Conservation (phyloP, 2,888 invertebrate species). For the Scelioninae gen. 2 region DNA sequence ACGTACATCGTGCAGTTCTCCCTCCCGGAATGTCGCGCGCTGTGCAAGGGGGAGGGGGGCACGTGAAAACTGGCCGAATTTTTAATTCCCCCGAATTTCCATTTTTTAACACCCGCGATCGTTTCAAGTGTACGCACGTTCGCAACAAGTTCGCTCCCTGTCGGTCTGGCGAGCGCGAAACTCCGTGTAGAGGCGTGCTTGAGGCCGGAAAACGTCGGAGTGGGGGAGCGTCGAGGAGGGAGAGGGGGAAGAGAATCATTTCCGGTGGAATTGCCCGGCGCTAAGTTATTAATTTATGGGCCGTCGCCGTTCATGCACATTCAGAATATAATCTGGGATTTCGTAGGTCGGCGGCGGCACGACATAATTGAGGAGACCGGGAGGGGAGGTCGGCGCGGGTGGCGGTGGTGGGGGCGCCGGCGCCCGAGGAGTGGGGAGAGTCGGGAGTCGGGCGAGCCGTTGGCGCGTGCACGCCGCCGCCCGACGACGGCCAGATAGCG, state of each 20-base stretch:
- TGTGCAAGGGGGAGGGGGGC: no score
- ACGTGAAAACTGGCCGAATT: no score
- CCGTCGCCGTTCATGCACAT: constrained; percentile 59
- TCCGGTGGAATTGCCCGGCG: constrained; percentile 55
- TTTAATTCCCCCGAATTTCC: not conserved
- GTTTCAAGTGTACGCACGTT: not conserved
- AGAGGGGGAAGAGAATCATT: constrained; percentile 37
- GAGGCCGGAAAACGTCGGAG: no score
- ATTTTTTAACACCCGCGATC: no score
- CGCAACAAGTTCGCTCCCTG: constrained; percentile 36
- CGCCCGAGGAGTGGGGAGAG: not conserved
- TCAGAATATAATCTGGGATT: constrained; percentile 61
- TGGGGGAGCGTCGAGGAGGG: no score
- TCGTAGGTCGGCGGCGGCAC: constrained; percentile 54
- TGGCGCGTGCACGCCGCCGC: constrained; percentile 48
- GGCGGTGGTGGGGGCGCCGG: not conserved
- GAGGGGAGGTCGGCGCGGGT: not conserved
- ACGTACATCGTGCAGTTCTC: no score
- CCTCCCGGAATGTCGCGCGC: no score
- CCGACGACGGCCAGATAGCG: constrained; percentile 58
- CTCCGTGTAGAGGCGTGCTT: constrained; percentile 27
- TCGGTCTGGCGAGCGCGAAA: constrained; percentile 37
- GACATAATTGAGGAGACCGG: constrained; percentile 57
- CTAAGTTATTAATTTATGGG: constrained; percentile 61
- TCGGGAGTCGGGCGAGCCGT: constrained; percentile 15